Percentiles rank a stretch among this genome's conserved stretches.
Conservation (phyloP, 1,140 invertebrate species). For the Oreohelix idahoensis region DNA sequence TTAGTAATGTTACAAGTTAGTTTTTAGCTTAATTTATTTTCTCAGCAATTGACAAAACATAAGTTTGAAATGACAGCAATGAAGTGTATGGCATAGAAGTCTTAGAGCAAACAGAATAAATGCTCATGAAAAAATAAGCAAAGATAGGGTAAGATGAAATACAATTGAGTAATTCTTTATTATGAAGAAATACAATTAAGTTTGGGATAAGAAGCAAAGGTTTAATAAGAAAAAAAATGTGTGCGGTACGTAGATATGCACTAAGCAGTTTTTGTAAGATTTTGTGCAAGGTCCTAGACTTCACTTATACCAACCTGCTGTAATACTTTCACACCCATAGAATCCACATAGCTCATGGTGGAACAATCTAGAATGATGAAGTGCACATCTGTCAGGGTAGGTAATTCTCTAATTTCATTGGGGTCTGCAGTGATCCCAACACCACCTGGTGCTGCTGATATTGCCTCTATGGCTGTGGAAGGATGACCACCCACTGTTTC, state of each 20-base stretch:
- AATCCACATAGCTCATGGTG: conserved; percentile 63
- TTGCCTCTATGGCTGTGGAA: not conserved
- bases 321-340: conserved; percentile 59
- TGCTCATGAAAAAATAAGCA: too few species aligned
- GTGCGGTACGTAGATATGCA: not conserved
- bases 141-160: too few species aligned
- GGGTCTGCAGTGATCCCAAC: not conserved
- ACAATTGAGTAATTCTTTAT: too few species aligned
- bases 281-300: not conserved
- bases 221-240: not conserved
- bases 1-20: too few species aligned
- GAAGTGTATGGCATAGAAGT: too few species aligned
- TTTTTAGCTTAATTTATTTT: too few species aligned
- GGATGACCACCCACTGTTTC: too few species aligned
- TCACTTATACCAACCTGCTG: conserved; percentile 48
- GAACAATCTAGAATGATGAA: conserved; percentile 62
- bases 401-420: not conserved
- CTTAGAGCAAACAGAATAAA: too few species aligned
- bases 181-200: not conserved
- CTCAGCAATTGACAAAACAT: too few species aligned
- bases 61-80: too few species aligned
- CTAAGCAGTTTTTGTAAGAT: not conserved
- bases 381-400: conserved; percentile 37
- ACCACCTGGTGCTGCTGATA: not conserved
- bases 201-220: not conserved